Evolutionary conservation across 1,140 invertebrate genomes (phyloP).

Genomic region (Drosophila nigrodunni): DNA sequence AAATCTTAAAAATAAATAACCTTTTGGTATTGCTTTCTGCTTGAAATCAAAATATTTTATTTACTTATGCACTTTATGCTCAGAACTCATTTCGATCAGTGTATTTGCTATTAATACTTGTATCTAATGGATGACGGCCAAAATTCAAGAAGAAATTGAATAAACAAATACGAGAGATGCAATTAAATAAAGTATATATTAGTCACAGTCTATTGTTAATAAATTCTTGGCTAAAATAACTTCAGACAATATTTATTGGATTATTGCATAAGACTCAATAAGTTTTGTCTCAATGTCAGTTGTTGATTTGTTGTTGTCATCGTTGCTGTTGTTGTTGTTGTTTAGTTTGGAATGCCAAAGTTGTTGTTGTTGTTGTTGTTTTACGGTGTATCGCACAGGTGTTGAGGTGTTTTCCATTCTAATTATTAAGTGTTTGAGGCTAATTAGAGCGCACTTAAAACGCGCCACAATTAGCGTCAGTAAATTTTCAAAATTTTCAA

Average conservation of each 20-base stretch:
- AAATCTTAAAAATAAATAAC: too few species aligned
- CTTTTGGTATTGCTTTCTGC: too few species aligned
- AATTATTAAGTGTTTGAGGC: slow-evolving; percentile 47
- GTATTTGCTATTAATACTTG: too few species aligned
- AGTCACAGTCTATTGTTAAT: neutral
- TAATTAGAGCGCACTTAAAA: slow-evolving; percentile 69
- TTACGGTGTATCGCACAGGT: slow-evolving; percentile 12
- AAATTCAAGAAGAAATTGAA: slow-evolving; percentile 1
- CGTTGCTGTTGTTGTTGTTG: neutral
- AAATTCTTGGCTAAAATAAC: neutral
- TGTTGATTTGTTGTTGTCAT: neutral
- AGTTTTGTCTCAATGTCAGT: neutral
- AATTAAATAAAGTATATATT: neutral
- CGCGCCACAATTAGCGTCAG: slow-evolving; percentile 41
- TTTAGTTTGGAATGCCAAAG: neutral
- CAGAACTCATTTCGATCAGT: neutral
- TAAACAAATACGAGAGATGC: neutral
- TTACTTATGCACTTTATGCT: too few species aligned
- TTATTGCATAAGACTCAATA: neutral
- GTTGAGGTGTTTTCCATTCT: slow-evolving; percentile 49
- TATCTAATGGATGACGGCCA: neutral
- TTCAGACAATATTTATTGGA: slow-evolving; percentile 4
- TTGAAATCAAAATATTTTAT: too few species aligned
- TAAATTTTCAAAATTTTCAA: slow-evolving; percentile 43
- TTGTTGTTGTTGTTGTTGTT: slow-evolving; percentile 15